phyloP scores from a whole-genome alignment of 1,140 invertebrate genomes.

The Cyphomyrmex costatus region DNA sequence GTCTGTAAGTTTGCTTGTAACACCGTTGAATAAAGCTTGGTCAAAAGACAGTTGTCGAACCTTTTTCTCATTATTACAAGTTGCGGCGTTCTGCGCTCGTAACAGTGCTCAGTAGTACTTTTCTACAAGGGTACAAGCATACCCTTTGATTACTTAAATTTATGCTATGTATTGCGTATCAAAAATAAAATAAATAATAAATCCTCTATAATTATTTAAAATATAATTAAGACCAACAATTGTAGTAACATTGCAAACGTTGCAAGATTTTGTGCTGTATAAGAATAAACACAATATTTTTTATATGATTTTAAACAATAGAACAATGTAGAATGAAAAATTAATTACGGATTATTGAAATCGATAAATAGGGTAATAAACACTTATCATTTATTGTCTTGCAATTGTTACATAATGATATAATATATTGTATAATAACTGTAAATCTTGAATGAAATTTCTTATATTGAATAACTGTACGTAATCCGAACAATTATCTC shows the following conservation, averaged over 20 bases:
- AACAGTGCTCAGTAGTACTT: too few relatives aligned
- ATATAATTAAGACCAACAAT: not conserved
- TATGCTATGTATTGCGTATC: not conserved
- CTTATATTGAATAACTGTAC: conserved; percentile 37
- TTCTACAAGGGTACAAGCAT: too few relatives aligned
- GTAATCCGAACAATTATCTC: conserved; percentile 32
- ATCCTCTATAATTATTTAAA: not conserved
- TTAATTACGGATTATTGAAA: not conserved
- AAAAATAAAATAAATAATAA: not conserved
- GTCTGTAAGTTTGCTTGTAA: too few relatives aligned
- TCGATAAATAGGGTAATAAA: conserved; percentile 20
- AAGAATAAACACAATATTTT: not conserved
- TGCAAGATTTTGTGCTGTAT: too few relatives aligned
- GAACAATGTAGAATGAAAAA: not conserved
- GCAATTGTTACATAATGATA: conserved; percentile 68
- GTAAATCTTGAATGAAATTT: conserved; percentile 43
- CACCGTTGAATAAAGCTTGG: too few relatives aligned
- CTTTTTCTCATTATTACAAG: too few relatives aligned
- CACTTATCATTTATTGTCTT: conserved; percentile 77
- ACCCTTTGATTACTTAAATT: not conserved
- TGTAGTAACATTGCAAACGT: too few relatives aligned
- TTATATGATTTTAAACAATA: not conserved
- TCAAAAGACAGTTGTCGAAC: too few relatives aligned
- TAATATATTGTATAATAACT: conserved; percentile 69
- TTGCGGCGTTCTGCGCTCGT: too few relatives aligned